phyloP scores from a whole-genome alignment of 2,113 vertebrate species.

The Tretioscincus oriximinensis region DNA sequence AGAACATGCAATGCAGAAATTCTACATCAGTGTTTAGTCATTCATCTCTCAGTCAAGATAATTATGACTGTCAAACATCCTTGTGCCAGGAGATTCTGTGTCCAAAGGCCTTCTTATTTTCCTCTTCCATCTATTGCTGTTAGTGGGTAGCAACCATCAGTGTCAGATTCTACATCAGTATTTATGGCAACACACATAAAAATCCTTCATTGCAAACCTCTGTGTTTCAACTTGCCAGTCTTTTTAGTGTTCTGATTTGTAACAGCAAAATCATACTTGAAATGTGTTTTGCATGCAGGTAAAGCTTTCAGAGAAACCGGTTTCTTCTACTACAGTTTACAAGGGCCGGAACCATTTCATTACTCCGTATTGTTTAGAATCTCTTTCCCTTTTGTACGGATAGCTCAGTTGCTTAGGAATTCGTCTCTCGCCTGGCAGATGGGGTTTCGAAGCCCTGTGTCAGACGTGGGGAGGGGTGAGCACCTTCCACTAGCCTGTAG shows the following conservation, averaged over 20 bases:
- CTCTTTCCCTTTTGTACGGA: background rate
- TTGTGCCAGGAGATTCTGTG: slow-evolving; percentile 29
- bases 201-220: slow-evolving; percentile 36
- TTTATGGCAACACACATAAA: slow-evolving; percentile 22
- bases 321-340: background rate
- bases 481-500: too few relatives aligned
- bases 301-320: background rate
- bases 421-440: too few relatives aligned
- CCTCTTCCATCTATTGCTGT: slow-evolving; percentile 41
- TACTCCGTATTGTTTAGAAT: background rate
- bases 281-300: background rate
- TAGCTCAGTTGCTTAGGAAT: background rate
- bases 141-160: slow-evolving; percentile 37
- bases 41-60: slow-evolving; percentile 54
- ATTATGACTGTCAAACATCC: slow-evolving; percentile 54
- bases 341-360: background rate
- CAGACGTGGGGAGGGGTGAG: too few relatives aligned
- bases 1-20: slow-evolving; percentile 41
- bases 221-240: slow-evolving; percentile 26
- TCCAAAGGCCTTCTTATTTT: slow-evolving; percentile 46
- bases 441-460: too few relatives aligned
- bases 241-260: slow-evolving; percentile 4
- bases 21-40: slow-evolving; percentile 27
- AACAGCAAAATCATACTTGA: slow-evolving; percentile 7
- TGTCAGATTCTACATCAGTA: slow-evolving; percentile 33